Evolutionary conservation across 2,797 vertebrate genomes (phyloP).

Genomic region (Heterohyrax brucei): DNA sequence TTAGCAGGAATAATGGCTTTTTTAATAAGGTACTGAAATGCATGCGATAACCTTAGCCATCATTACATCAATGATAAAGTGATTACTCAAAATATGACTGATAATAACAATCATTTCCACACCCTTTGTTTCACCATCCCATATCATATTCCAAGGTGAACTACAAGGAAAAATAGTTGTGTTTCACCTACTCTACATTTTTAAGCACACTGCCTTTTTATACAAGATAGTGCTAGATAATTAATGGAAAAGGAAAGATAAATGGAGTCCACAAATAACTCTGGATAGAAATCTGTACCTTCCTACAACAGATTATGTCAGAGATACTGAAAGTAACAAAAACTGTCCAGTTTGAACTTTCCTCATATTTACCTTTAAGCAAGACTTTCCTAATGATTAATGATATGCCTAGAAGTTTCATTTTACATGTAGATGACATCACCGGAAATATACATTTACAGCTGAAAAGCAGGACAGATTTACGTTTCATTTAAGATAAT

Average conservation of each 20-base stretch:
- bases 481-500: not conserved
- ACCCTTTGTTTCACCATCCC: not conserved
- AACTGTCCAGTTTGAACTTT: not conserved
- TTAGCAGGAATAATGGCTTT: not conserved
- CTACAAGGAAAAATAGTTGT: not conserved
- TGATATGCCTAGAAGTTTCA: not conserved
- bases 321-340: not conserved
- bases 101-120: not conserved
- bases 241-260: not conserved
- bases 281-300: not conserved
- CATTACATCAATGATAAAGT: not conserved
- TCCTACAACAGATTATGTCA: not conserved
- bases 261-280: not conserved
- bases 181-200: not conserved
- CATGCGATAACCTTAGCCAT: not conserved
- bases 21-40: not conserved
- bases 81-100: not conserved
- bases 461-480: not conserved
- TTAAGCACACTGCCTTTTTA: not conserved
- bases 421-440: not conserved
- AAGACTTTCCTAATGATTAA: not conserved
- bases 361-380: not conserved
- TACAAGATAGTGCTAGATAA: not conserved
- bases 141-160: not conserved
- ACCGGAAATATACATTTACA: not conserved